Base-by-base conservation (phyloP, 1,140 invertebrate genomes). In the Drosophila chauvacae region DNA sequence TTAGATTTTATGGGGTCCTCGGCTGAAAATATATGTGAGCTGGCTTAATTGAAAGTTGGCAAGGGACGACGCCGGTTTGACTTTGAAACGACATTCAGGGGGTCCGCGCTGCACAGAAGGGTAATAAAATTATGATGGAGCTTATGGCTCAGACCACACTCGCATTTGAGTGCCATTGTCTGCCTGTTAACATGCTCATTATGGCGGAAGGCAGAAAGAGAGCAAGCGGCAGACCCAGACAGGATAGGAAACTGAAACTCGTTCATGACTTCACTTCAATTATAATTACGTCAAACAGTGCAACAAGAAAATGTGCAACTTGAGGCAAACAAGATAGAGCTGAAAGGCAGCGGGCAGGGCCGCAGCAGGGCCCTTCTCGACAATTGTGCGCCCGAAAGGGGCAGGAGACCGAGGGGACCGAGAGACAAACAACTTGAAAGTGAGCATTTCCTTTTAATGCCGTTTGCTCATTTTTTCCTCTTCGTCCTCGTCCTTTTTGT, bases 151-250 rank as follows among this genome's bases (percentile, higher is more conserved):
- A 65, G 44, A 47, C 45, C 41, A 63, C 65, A 62, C 66, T 77
- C 73, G 45, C 80, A 73, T 83, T 83, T 65, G 74, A 87, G 83
- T 87, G 84, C 84, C 85, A 87, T 87, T 88, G 85, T 88, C 85
- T 90, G 88, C 73, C 88, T 91, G 84, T 88, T 91, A 88, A 91
- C 88, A 91, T 91, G 81, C 88, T 91, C 88, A 91, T 91, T 91
- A 91, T 76, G 77, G 84, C 65, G 45, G 60, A 65, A 80, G 69
- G 69, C 70, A 70, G 80, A 70, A 80, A 81, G 58, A 51, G 37
- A 71, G 63, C 53, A 61, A 41, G 39, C 42, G 26, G 51, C 55
- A 41, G 57, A 58, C 11, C 63, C 53, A 77, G 75, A 62, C 55
- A 39, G 44, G 70, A 37, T 23, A 72, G 62, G 72, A 70, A 59